Evolutionary conservation across 2,113 vertebrate species (phyloP).

Genomic region (Sprattus sprattus): DNA sequence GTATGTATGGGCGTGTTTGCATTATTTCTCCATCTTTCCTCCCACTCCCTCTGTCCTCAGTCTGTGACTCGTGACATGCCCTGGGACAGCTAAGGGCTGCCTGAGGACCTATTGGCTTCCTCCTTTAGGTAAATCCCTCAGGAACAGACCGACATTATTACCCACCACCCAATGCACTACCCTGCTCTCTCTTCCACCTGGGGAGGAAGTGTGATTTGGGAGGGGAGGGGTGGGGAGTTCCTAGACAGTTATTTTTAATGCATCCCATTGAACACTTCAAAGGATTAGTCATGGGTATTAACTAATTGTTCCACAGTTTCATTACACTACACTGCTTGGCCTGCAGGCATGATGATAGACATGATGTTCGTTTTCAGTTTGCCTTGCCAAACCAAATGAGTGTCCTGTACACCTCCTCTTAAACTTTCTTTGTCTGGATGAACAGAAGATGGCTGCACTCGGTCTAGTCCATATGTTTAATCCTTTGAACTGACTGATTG

Average conservation of each 20-base stretch:
- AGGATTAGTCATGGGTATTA: not conserved
- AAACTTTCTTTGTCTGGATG: not conserved
- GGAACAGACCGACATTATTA: not conserved
- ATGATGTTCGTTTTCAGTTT: not conserved
- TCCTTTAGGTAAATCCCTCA: conserved; percentile 66
- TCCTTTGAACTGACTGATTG: conserved; percentile 2
- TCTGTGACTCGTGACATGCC: conserved; percentile 76
- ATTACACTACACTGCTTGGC: not conserved
- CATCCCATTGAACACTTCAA: conserved; percentile 14
- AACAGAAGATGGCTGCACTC: conserved; percentile 2
- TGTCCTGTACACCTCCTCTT: not conserved
- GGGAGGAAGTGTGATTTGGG: not conserved
- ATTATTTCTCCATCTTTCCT: conserved; percentile 13
- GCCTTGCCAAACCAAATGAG: not conserved
- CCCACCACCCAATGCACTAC: not conserved
- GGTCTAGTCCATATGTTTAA: not conserved
- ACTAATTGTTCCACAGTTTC: not conserved
- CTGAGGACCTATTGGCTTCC: conserved; percentile 62
- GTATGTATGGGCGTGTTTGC: not conserved
- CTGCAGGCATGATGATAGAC: not conserved
- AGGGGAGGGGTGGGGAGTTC: not conserved
- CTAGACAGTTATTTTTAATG: not conserved
- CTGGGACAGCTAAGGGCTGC: conserved; percentile 74
- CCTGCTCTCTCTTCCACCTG: not conserved
- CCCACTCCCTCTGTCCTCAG: conserved; percentile 69